Percentiles rank a stretch among this genome's conserved stretches.
These are phyloP conservation scores for Nomada flava DNA, from an alignment of 2,888 invertebrate genomes.

Conservation along the genomic window DNA sequence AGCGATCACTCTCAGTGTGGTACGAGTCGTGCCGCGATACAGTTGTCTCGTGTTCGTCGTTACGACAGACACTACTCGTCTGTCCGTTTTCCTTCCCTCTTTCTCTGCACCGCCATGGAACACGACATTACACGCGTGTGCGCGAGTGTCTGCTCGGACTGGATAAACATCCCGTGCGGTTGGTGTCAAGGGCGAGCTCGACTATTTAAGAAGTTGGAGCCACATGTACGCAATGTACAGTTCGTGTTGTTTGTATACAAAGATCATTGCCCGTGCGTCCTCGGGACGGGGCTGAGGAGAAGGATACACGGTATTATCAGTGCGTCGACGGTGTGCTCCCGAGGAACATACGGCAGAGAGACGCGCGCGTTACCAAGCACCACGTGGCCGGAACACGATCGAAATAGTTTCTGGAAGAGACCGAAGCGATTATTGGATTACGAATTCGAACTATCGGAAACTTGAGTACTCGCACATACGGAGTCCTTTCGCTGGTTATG, in stretches of 20 bases:
- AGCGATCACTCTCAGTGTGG: conserved; percentile 80
- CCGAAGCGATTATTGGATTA: neutral
- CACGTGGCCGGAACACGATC: conserved; percentile 43
- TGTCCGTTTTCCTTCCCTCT: conserved; percentile 12
- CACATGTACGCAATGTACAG: conserved; percentile 9
- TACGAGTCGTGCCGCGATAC: conserved; percentile 73
- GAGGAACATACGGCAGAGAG: neutral
- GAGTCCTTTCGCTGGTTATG: conserved; percentile 55
- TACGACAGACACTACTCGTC: neutral
- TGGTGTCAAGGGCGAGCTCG: conserved; percentile 46
- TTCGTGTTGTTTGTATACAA: conserved; percentile 62
- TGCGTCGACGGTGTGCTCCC: neutral
- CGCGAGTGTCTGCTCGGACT: conserved; percentile 44
- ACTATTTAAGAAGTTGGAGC: conserved; percentile 6
- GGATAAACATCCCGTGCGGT: conserved; percentile 50
- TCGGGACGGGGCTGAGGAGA: neutral
- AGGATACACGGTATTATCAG: conserved; percentile 8
- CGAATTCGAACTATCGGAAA: neutral
- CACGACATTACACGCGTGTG: conserved; percentile 50
- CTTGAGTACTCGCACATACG: conserved; percentile 22
- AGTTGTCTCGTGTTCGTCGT: conserved; percentile 34
- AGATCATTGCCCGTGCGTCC: conserved; percentile 22
- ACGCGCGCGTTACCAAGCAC: conserved; percentile 1
- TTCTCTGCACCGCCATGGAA: conserved; percentile 50
- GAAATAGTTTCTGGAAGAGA: neutral